Evolutionary conservation across 1,140 invertebrate genomes (phyloP).

Genomic region (Heliconius himera): DNA sequence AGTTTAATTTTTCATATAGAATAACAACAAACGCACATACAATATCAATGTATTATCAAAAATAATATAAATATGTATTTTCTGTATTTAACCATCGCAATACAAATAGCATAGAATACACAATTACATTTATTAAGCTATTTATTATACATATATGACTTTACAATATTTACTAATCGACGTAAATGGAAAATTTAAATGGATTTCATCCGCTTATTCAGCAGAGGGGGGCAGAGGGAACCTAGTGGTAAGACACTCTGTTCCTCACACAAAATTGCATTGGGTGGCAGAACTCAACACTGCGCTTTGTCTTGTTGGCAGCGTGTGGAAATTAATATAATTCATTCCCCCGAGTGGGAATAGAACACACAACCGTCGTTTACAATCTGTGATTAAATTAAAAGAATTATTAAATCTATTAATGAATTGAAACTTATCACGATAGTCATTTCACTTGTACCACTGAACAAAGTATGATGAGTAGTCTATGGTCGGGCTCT

Average conservation of each 20-base stretch:
- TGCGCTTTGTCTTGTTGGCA: too few species aligned
- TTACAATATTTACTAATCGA: conserved; percentile 4
- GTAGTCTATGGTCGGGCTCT: conserved; percentile 23
- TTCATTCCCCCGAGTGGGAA: too few species aligned
- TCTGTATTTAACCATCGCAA: not conserved
- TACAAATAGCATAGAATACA: not conserved
- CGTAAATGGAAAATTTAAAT: not conserved
- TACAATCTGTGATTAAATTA: too few species aligned
- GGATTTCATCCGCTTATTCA: not conserved
- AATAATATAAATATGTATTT: not conserved
- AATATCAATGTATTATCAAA: conserved; percentile 1
- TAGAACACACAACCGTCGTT: too few species aligned
- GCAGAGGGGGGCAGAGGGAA: too few species aligned
- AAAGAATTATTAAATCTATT: not conserved
- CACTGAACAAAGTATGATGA: conserved; percentile 36
- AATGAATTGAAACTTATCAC: not conserved
- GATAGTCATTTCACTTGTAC: conserved; percentile 22
- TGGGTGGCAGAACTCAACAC: too few species aligned
- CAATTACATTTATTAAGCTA: not conserved
- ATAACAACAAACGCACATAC: not conserved
- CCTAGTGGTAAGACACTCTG: too few species aligned
- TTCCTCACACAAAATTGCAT: too few species aligned
- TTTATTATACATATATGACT: not conserved
- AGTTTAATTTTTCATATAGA: conserved; percentile 23
- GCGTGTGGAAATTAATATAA: too few species aligned